Conservation (phyloP, 2,888 invertebrate genomes). For the Stegophylla sp. region DNA sequence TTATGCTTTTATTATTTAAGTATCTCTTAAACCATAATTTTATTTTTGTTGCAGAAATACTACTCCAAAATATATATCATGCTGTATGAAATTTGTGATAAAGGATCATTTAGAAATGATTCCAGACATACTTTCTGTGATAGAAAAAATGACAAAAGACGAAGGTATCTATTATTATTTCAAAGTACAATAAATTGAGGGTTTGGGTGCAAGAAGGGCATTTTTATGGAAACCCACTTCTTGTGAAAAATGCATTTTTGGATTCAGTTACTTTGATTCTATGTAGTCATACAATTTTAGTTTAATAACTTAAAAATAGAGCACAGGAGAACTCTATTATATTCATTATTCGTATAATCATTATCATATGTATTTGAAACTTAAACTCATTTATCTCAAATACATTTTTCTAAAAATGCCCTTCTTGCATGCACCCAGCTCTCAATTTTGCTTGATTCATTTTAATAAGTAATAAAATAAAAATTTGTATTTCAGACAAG, state of each 20-base stretch:
- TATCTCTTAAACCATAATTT: not conserved
- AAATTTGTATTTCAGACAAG: conserved; percentile 25
- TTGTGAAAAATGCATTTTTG: too few relatives aligned
- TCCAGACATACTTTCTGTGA: conserved; percentile 55
- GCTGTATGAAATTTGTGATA: conserved; percentile 57
- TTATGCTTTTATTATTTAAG: not conserved
- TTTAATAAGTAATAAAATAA: not conserved
- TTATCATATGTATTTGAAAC: too few relatives aligned
- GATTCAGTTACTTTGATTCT: too few relatives aligned
- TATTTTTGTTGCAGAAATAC: conserved; percentile 45
- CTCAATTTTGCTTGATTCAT: not conserved
- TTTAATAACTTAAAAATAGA: too few relatives aligned
- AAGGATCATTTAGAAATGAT: conserved; percentile 57
- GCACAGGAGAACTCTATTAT: too few relatives aligned
- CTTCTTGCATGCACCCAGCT: too few relatives aligned
- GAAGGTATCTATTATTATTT: conserved; percentile 41
- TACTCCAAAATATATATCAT: conserved; percentile 54
- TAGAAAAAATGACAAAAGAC: conserved; percentile 57
- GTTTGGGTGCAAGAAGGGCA: too few relatives aligned
- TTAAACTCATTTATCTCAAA: too few relatives aligned
- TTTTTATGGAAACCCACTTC: too few relatives aligned
- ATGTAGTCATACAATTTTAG: too few relatives aligned
- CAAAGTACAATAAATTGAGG: not conserved
- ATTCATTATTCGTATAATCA: too few relatives aligned
- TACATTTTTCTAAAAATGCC: too few relatives aligned